These are phyloP conservation scores for Zoanthus gigantus DNA, from an alignment of 92 coral and sea anemone species.

Conservation along the genomic window DNA sequence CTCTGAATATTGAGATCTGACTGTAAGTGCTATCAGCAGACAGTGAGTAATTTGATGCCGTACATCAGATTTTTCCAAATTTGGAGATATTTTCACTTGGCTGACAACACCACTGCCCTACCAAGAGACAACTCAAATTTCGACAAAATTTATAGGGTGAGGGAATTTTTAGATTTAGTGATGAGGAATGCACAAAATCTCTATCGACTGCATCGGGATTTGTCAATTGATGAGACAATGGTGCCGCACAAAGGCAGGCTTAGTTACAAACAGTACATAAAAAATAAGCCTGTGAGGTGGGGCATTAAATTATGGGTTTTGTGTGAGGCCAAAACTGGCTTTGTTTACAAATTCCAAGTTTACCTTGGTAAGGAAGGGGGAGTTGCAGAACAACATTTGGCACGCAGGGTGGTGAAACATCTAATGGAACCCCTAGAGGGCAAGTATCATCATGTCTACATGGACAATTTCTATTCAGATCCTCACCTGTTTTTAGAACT, in stretches of 20 bases:
- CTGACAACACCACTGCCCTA: conserved; percentile 40
- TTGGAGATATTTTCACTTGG: background rate
- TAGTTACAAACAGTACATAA: conserved; percentile 51
- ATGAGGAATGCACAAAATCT: background rate
- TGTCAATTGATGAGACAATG: conserved; percentile 53
- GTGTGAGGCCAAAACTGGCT: too few relatives aligned
- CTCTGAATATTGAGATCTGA: too few relatives aligned
- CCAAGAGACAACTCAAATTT: conserved; percentile 45
- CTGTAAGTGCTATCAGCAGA: too few relatives aligned
- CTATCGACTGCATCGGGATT: conserved; percentile 18
- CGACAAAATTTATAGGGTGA: conserved; percentile 58
- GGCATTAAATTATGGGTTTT: too few relatives aligned
- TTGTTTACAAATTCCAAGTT: too few relatives aligned
- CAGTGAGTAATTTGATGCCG: too few relatives aligned
- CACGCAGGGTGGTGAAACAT: background rate
- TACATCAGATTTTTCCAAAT: too few relatives aligned
- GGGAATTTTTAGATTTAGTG: conserved; percentile 36
- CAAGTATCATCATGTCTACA: background rate
- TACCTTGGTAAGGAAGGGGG: too few relatives aligned
- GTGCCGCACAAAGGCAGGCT: conserved; percentile 52
- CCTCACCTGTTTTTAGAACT: background rate
- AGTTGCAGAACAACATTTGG: background rate
- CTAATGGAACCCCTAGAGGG: background rate
- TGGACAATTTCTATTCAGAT: too few relatives aligned
- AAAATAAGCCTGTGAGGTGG: conserved; percentile 39